These are phyloP conservation scores for Ciconia maguari DNA, from an alignment of 2,113 vertebrate species.

Conservation along the genomic window DNA sequence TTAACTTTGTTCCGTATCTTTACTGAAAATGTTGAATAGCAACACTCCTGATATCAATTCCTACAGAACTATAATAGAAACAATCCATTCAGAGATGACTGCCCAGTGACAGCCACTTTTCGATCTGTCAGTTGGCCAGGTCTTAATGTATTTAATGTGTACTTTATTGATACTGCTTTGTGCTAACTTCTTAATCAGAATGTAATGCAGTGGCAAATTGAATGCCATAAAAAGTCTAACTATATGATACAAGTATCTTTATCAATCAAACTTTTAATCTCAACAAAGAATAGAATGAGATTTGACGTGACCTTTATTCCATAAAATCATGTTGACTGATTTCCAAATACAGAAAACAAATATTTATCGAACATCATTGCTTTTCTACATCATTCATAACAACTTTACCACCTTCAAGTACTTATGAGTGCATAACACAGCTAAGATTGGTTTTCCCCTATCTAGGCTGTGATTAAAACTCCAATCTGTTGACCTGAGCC, in stretches of 20 bases:
- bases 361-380: not conserved
- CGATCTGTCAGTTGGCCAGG: slow-evolving; percentile 49
- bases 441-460: not conserved
- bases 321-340: slow-evolving; percentile 1
- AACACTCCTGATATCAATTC: slow-evolving; percentile 38
- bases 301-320: slow-evolving; percentile 29
- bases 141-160: slow-evolving; percentile 61
- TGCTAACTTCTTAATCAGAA: slow-evolving; percentile 60
- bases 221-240: slow-evolving; percentile 20
- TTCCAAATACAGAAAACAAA: slow-evolving; percentile 32
- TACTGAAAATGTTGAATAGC: slow-evolving; percentile 50
- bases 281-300: slow-evolving; percentile 12
- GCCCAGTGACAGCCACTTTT: slow-evolving; percentile 8
- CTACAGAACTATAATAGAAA: slow-evolving; percentile 25
- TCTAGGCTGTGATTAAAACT: not conserved
- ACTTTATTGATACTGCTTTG: slow-evolving; percentile 40
- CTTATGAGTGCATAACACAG: not conserved
- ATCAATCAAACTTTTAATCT: slow-evolving; percentile 26
- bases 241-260: not conserved
- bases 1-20: slow-evolving; percentile 44
- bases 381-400: not conserved
- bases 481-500: not conserved
- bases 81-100: slow-evolving; percentile 27
- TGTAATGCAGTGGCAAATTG: not conserved
- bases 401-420: not conserved